phyloP scores from a whole-genome alignment of 2,888 invertebrate genomes.

The Podotricha telesiphe region DNA sequence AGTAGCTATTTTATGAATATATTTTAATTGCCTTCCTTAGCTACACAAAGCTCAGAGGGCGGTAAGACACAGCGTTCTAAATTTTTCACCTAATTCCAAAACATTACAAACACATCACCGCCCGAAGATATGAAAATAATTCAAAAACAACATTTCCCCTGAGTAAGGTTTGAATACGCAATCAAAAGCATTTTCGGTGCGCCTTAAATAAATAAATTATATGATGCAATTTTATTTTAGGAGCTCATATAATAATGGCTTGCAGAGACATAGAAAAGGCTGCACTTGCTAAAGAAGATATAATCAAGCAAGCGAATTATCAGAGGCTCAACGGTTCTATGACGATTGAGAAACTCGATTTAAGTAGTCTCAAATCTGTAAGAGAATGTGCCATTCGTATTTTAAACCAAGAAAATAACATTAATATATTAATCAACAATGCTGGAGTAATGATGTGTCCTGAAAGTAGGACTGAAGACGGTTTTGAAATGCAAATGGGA shows the following conservation, averaged over 20 bases:
- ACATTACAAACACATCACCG: too few species aligned
- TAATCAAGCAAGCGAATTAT: slow-evolving; percentile 63
- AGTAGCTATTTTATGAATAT: background rate
- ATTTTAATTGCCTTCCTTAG: background rate
- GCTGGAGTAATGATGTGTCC: slow-evolving; percentile 90
- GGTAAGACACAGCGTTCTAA: too few species aligned
- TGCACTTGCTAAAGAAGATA: slow-evolving; percentile 82
- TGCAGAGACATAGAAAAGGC: slow-evolving; percentile 82
- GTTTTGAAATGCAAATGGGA: slow-evolving; percentile 88
- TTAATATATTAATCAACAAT: slow-evolving; percentile 88
- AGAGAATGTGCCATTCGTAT: slow-evolving; percentile 82
- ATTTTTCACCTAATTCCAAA: too few species aligned
- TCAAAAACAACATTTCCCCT: too few species aligned
- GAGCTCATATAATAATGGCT: slow-evolving; percentile 83
- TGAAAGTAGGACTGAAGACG: slow-evolving; percentile 85
- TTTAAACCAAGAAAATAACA: slow-evolving; percentile 80
- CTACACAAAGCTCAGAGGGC: too few species aligned
- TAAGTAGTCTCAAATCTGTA: slow-evolving; percentile 84
- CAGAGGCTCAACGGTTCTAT: slow-evolving; percentile 71
- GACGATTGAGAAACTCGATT: slow-evolving; percentile 81
- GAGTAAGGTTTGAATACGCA: too few species aligned
- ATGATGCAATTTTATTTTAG: slow-evolving; percentile 54
- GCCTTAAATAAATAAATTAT: too few species aligned
- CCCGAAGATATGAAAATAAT: too few species aligned
- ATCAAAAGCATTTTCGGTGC: too few species aligned